Evolutionary conservation across 2,797 vertebrate species (phyloP).

Genomic region (Pachyuromys duprasi): DNA sequence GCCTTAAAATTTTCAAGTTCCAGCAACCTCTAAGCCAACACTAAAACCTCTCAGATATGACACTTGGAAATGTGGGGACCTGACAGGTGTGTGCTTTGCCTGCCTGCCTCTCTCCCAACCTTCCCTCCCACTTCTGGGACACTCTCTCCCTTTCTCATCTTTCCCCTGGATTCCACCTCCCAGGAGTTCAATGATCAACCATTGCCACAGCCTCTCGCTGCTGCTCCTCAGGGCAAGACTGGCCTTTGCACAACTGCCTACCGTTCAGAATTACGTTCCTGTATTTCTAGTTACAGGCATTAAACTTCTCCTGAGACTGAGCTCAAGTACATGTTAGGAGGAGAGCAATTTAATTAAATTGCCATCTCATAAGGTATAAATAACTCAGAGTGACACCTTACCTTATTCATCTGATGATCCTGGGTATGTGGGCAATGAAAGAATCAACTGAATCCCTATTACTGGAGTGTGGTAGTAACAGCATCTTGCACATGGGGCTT

Average conservation of each 20-base stretch:
- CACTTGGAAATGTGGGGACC: background rate
- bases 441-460: conserved; percentile 24
- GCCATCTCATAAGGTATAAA: conserved; percentile 63
- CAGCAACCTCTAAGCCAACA: conserved; percentile 36
- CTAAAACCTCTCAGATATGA: background rate
- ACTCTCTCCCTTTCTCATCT: background rate
- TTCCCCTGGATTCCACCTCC: background rate
- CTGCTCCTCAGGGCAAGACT: conserved; percentile 47
- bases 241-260: conserved; percentile 69
- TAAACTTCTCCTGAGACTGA: conserved; percentile 60
- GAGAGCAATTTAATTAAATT: conserved; percentile 77
- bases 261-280: conserved; percentile 76
- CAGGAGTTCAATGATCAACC: background rate
- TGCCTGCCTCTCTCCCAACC: background rate
- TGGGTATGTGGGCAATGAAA: conserved; percentile 56
- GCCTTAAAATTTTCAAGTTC: conserved; percentile 64
- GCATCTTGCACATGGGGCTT: conserved; percentile 26
- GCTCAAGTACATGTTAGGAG: conserved; percentile 69
- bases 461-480: conserved; percentile 26
- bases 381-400: conserved; percentile 10
- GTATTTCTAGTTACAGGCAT: conserved; percentile 66
- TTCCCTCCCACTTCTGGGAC: fast-evolving
- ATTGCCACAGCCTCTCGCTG: background rate
- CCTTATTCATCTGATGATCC: background rate
- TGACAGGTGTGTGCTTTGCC: background rate